Base-by-base conservation (phyloP, 2,888 invertebrate genomes). In the Patella caerulea region DNA sequence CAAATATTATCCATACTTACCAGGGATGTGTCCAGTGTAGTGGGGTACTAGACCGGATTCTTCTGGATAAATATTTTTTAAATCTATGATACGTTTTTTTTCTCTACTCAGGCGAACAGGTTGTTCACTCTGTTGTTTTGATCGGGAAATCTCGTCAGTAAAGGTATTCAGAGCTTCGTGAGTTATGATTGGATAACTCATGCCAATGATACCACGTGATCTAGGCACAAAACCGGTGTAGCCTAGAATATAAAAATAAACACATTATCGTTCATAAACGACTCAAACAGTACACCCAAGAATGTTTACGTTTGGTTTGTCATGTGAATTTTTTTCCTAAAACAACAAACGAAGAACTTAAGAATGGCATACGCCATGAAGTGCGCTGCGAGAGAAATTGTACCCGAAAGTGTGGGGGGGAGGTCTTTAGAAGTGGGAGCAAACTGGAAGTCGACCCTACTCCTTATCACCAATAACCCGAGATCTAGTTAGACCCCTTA, bases 11-110 rank as follows among this genome's bases (percentile, higher is more conserved):
- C 5, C 19, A 5, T n/a, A 74, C 83, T 56, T 78, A 89, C 89
- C 88, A 78, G 90, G 89, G 71, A 90, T 88, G 78, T 90, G 90
- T 72, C 90, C 90, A 15, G 89, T 88, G 75, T 90, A 90, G 71
- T 88, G 86, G 1, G 90, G 89, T 9, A 90, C 86, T 19, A 89
- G 83, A 17, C 89, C 89, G 29, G 84, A 83, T 59, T 87, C 85
- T n/a, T 82, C 77, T 4, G 87, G 88, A 78, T 89, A 89, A 69
- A 90, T 84, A n/a, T 81, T 78, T 76, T 83, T 84, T 3, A 82
- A 79, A 76, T 86, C 85, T 29, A 69, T 72, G 34, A 70, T 69
- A 14, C 65, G 45, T 65, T 72, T 74, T 52, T 82, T 81, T n/a
- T 77, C 74, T 3, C 82, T 71, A 76, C 81, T 78, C 12, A 86